phyloP scores from a whole-genome alignment of 2,113 vertebrate genomes.

The Leucoraja erinaceus region DNA sequence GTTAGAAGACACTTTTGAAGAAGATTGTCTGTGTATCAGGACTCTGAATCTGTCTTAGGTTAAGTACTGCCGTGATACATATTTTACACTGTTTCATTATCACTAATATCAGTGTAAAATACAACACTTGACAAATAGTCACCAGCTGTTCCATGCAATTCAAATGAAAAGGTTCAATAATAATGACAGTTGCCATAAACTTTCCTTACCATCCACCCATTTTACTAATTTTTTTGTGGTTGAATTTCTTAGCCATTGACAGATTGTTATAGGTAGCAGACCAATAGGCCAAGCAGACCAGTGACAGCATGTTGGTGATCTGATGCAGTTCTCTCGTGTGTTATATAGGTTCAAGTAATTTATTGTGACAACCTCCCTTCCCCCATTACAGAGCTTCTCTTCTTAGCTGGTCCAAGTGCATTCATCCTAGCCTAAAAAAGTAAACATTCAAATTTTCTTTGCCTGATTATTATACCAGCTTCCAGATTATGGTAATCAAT shows the following conservation, averaged over 20 bases:
- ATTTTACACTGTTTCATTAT: conserved; percentile 29
- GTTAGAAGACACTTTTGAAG: neutral
- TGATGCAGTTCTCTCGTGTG: neutral
- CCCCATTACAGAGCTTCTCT: neutral
- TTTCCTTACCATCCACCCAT: neutral
- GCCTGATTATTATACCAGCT: neutral
- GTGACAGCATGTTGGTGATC: neutral
- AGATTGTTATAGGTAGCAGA: conserved; percentile 17
- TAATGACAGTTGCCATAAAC: conserved; percentile 10
- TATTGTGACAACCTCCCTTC: too few relatives aligned
- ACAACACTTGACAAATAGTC: conserved; percentile 21
- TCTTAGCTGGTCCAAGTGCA: neutral
- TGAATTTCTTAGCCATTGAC: neutral
- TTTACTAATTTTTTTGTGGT: neutral
- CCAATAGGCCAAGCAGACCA: neutral
- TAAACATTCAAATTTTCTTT: neutral
- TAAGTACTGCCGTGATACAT: conserved; percentile 20
- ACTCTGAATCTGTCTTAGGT: conserved; percentile 25
- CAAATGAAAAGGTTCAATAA: conserved; percentile 21
- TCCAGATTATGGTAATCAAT: too few relatives aligned
- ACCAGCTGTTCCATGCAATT: conserved; percentile 1
- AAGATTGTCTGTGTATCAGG: neutral
- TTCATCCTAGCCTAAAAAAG: neutral
- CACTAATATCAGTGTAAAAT: conserved; percentile 22
- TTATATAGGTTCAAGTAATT: neutral